A percentile compares a stretch with the other conserved stretches of the same genome.
Evolutionary conservation across 2,113 vertebrate species (phyloP).

Genomic region (Ochotona princeps): DNA sequence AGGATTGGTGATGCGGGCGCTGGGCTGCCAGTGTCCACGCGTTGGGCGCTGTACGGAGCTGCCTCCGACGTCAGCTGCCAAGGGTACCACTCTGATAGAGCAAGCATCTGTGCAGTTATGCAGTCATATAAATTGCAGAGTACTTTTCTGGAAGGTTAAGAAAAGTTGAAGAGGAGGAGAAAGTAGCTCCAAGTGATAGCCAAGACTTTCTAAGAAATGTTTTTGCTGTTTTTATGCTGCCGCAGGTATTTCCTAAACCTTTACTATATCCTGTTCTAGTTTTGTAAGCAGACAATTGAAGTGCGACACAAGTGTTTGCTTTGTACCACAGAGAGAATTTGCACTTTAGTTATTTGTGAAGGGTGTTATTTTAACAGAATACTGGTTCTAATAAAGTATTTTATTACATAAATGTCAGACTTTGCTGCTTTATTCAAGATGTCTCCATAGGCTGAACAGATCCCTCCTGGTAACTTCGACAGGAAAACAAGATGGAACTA

Average conservation of each 20-base stretch:
- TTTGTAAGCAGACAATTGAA: neutral
- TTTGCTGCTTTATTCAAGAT: neutral
- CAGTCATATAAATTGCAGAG: neutral
- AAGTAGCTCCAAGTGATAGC: neutral
- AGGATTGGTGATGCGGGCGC: accelerated
- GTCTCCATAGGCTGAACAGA: neutral
- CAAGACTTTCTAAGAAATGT: neutral
- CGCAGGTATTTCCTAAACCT: neutral
- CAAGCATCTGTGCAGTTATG: neutral
- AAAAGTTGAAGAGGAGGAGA: neutral
- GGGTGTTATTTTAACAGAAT: constrained; percentile 82
- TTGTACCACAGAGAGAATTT: constrained; percentile 53
- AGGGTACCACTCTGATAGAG: neutral
- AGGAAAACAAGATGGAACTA: neutral
- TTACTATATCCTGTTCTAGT: neutral
- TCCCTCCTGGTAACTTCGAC: accelerated
- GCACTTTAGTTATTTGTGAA: constrained; percentile 83
- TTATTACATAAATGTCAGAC: constrained; percentile 75
- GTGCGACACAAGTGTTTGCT: constrained; percentile 49
- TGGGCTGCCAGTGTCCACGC: neutral
- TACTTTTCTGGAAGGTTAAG: neutral
- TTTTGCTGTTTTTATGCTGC: neutral
- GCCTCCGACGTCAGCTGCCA: too few species aligned
- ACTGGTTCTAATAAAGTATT: constrained; percentile 86
- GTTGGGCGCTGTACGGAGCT: neutral